Percentiles rank a stretch among this genome's conserved stretches.
These are phyloP conservation scores for Chydorus sphaericus DNA, from an alignment of 2,888 invertebrate genomes.

Conservation along the genomic window DNA sequence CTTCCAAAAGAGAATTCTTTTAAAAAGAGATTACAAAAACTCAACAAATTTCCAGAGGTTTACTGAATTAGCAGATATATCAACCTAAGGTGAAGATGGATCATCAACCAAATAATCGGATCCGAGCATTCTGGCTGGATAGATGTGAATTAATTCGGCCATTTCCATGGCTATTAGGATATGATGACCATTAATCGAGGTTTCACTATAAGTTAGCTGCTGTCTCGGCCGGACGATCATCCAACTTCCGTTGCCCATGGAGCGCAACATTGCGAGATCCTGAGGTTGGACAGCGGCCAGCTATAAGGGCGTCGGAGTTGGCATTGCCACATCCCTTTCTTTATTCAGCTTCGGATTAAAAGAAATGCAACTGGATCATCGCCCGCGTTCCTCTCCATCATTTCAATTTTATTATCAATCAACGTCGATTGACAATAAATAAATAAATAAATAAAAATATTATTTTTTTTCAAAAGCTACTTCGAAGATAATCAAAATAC, in stretches of 20 bases:
- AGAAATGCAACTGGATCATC: slow-evolving; percentile 1
- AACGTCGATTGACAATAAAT: too few species aligned
- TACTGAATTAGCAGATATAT: not conserved
- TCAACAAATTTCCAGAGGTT: too few species aligned
- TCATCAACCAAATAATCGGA: not conserved
- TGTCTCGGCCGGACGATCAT: not conserved
- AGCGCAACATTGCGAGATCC: slow-evolving; percentile 33
- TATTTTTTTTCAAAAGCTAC: too few species aligned
- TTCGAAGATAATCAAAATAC: too few species aligned
- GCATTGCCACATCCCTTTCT: slow-evolving; percentile 11
- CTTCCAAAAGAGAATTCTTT: not conserved
- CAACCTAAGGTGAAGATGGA: not conserved
- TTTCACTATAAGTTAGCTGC: not conserved
- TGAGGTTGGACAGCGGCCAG: not conserved
- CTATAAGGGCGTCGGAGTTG: slow-evolving; percentile 5
- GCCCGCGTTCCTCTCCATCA: not conserved
- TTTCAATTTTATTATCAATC: too few species aligned
- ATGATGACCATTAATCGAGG: slow-evolving; percentile 1
- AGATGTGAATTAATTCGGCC: not conserved
- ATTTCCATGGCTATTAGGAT: slow-evolving; percentile 8
- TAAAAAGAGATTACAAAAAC: too few species aligned
- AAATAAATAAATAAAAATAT: too few species aligned
- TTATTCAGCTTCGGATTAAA: slow-evolving; percentile 16
- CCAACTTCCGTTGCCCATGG: slow-evolving; percentile 35
- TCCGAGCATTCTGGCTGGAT: not conserved